These are phyloP conservation scores for Volucella inanis DNA, from an alignment of 2,888 invertebrate genomes.

Conservation along the genomic window DNA sequence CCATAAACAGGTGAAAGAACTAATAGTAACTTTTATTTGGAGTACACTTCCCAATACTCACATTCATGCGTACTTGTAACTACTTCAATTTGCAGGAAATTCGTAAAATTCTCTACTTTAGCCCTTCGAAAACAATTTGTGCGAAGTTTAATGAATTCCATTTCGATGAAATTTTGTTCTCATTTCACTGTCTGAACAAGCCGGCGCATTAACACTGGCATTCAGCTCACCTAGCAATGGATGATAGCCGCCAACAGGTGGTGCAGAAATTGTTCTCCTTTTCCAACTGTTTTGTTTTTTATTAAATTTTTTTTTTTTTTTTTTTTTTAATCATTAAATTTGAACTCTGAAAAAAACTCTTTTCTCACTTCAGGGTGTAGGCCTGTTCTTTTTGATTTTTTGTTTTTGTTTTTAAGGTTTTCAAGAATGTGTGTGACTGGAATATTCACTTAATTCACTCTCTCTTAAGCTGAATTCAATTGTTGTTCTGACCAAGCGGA, in stretches of 20 bases:
- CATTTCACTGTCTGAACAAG: constrained; percentile 43
- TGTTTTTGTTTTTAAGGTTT: not conserved
- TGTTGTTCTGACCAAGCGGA: constrained; percentile 22
- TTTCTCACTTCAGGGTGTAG: constrained; percentile 61
- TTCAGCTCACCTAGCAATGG: constrained; percentile 27
- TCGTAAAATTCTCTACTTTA: constrained; percentile 51
- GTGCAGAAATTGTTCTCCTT: constrained; percentile 55
- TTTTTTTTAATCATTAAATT: constrained; percentile 61
- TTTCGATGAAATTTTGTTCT: constrained; percentile 62
- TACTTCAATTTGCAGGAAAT: constrained; percentile 65
- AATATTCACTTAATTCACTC: constrained; percentile 63
- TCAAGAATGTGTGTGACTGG: constrained; percentile 36
- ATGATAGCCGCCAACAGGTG: constrained; percentile 52
- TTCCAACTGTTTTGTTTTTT: constrained; percentile 6
- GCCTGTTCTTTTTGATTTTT: constrained; percentile 21
- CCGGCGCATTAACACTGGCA: not conserved
- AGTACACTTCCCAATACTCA: not conserved
- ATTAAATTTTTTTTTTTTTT: no score
- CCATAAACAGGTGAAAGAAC: not conserved
- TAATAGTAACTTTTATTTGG: no score
- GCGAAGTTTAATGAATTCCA: constrained; percentile 65
- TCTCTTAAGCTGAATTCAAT: constrained; percentile 38
- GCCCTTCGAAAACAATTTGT: constrained; percentile 13
- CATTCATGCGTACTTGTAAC: constrained; percentile 44
- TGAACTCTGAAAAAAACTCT: constrained; percentile 55